A percentile compares a stretch with the other conserved stretches of the same genome.
Evolutionary conservation across 2,888 invertebrate genomes (phyloP).

Genomic region (Dastarcus helophoroides): DNA sequence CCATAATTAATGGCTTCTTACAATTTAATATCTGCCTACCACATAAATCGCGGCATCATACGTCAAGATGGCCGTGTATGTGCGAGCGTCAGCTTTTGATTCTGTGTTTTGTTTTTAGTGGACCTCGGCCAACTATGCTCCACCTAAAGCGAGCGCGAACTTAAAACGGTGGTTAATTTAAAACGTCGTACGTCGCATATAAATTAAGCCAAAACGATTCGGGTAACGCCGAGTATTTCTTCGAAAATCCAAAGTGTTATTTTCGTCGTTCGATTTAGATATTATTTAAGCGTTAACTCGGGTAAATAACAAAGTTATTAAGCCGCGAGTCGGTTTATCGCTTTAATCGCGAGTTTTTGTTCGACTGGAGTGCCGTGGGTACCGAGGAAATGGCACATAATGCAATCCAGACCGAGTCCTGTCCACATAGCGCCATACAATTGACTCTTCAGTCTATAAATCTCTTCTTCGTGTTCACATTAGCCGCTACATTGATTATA

Average conservation of each 20-base stretch:
- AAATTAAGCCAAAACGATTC: no score
- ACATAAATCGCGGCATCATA: slow-evolving; percentile 27
- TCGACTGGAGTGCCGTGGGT: slow-evolving; percentile 18
- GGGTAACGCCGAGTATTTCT: no score
- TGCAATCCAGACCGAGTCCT: slow-evolving; percentile 21
- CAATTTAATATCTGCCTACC: slow-evolving; percentile 31
- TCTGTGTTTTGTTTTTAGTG: slow-evolving; percentile 29
- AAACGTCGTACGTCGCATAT: no score
- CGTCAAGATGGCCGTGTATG: slow-evolving; percentile 29
- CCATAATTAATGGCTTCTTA: slow-evolving; percentile 29
- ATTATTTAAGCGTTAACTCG: no score
- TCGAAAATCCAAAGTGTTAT: no score
- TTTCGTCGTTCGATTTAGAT: no score
- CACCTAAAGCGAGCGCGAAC: no score
- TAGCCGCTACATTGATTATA: slow-evolving; percentile 37
- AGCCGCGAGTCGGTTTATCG: slow-evolving; percentile 15
- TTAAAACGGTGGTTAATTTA: no score
- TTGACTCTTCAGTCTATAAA: slow-evolving; percentile 35
- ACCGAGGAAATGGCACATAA: slow-evolving; percentile 26
- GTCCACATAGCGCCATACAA: slow-evolving; percentile 31
- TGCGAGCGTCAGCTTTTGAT: slow-evolving; percentile 17
- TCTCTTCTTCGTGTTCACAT: slow-evolving; percentile 32
- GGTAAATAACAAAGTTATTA: slow-evolving; percentile 18
- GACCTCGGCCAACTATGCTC: slow-evolving; percentile 29
- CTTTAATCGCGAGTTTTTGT: slow-evolving; percentile 18